Evolutionary conservation across 2,888 invertebrate species (phyloP), one percentile per base, ranked within the genome.

Genomic region (Bhutanitis thaidina): DNA sequence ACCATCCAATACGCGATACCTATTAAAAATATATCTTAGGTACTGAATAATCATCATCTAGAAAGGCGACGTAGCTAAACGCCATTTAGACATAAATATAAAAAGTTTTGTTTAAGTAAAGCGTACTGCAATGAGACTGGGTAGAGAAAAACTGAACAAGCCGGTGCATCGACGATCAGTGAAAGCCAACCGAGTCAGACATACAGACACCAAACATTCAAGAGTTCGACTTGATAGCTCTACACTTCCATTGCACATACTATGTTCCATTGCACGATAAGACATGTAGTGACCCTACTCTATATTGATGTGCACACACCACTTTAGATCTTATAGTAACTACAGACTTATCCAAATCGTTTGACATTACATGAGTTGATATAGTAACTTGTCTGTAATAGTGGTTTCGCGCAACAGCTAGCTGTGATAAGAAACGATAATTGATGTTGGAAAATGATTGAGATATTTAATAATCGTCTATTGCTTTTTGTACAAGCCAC

Each of bases 361-460:
- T 14, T 12, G n/a, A 14, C 41, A 10, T 14, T 12, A 32, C 25
- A 12, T n/a, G 1, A 29, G 14, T 25, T 9, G 20, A 25, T 46
- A 32, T 14, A 20, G 29, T 16, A 32, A 43, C 30, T 25, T 27
- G 12, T 12, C 12, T 12, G 30, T 27, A 37, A 41, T 40, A 36
- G 36, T 53, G 49, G 52, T 55, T 51, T 54, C 54, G 46, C 47
- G 49, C 46, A 66, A 69, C 67, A 65, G 73, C 71, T 65, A 61
- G 58, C 63, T 61, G 58, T 64, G 70, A 70, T 73, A 72, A 71
- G 65, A 69, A 69, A 67, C 63, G 67, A 66, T 71, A 71, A 64
- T 65, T 65, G 59, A 62, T 59, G 64, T 69, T 69, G 49, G 76
- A 74, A 76, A 76, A 73, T 73, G 67, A 74, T 72, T 74, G 70